Evolutionary conservation across 2,888 invertebrate species (phyloP).

Genomic region (Pocota personata): DNA sequence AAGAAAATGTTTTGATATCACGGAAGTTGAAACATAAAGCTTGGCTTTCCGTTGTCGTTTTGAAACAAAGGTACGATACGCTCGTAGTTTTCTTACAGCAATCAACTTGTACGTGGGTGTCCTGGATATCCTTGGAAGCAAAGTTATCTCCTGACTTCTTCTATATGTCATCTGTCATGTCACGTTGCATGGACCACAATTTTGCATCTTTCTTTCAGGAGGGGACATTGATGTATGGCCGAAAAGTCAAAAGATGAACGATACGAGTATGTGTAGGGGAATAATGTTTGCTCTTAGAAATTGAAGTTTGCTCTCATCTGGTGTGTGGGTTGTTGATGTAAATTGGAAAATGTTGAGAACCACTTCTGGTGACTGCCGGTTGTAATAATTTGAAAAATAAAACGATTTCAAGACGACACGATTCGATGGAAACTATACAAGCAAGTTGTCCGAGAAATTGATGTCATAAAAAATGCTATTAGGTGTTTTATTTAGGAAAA

Average conservation of each 20-base stretch:
- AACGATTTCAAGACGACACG: neutral
- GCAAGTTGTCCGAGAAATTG: too few species aligned
- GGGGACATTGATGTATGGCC: slow-evolving; percentile 63
- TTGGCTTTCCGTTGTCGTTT: neutral
- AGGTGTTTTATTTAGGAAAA: too few species aligned
- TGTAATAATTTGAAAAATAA: neutral
- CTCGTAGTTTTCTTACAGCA: slow-evolving; percentile 17
- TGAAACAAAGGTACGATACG: slow-evolving; percentile 15
- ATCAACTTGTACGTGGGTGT: neutral
- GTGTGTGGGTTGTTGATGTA: slow-evolving; percentile 15
- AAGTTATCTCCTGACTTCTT: slow-evolving; percentile 37
- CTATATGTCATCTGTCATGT: slow-evolving; percentile 52
- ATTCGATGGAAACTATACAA: too few species aligned
- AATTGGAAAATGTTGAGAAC: slow-evolving; percentile 22
- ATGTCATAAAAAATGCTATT: too few species aligned
- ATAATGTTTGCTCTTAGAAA: neutral
- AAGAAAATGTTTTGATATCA: slow-evolving; percentile 55
- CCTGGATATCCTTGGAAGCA: slow-evolving; percentile 19
- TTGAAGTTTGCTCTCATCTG: slow-evolving; percentile 41
- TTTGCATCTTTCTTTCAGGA: slow-evolving; percentile 43
- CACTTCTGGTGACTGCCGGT: neutral
- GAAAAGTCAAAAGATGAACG: slow-evolving; percentile 51
- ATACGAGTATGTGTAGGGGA: neutral
- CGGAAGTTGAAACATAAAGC: slow-evolving; percentile 18
- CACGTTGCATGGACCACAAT: slow-evolving; percentile 51